These are phyloP conservation scores for Neodiprion pinetum DNA, from an alignment of 1,140 invertebrate species.

Conservation along the genomic window DNA sequence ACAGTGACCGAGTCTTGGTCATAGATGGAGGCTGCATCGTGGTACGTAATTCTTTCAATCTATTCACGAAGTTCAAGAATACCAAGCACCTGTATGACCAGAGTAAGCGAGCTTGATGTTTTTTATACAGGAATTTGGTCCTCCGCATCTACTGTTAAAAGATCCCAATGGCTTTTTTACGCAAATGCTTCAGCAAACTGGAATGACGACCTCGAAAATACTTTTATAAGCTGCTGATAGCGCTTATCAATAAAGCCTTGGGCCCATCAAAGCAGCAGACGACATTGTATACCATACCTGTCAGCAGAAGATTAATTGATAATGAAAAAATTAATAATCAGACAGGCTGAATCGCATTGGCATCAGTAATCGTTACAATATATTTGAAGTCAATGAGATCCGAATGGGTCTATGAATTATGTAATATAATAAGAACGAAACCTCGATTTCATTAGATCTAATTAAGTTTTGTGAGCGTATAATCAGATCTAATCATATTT, in stretches of 20 bases:
- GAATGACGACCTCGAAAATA: constrained; percentile 48
- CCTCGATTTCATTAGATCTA: too few relatives aligned
- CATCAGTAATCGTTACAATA: too few relatives aligned
- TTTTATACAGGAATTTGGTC: constrained; percentile 69
- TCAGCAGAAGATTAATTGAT: too few relatives aligned
- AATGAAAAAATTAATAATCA: too few relatives aligned
- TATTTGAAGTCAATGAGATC: too few relatives aligned
- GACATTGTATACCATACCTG: too few relatives aligned
- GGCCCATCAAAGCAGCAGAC: neutral
- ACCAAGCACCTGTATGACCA: neutral
- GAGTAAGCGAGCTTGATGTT: neutral
- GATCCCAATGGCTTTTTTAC: constrained; percentile 61
- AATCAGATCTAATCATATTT: too few relatives aligned
- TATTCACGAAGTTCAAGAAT: too few relatives aligned
- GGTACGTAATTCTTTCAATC: constrained; percentile 32
- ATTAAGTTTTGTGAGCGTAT: too few relatives aligned
- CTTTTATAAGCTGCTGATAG: constrained; percentile 51
- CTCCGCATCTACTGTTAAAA: constrained; percentile 69
- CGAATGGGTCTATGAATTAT: too few relatives aligned
- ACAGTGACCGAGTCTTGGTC: constrained; percentile 66
- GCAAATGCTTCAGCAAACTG: constrained; percentile 66
- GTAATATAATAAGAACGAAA: too few relatives aligned
- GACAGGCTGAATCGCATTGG: too few relatives aligned
- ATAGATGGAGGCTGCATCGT: constrained; percentile 61
- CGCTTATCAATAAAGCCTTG: neutral